A percentile compares a stretch with the other conserved stretches of the same genome.
Conservation (phyloP, 2,113 vertebrate species). For the Apodemus sylvaticus region DNA sequence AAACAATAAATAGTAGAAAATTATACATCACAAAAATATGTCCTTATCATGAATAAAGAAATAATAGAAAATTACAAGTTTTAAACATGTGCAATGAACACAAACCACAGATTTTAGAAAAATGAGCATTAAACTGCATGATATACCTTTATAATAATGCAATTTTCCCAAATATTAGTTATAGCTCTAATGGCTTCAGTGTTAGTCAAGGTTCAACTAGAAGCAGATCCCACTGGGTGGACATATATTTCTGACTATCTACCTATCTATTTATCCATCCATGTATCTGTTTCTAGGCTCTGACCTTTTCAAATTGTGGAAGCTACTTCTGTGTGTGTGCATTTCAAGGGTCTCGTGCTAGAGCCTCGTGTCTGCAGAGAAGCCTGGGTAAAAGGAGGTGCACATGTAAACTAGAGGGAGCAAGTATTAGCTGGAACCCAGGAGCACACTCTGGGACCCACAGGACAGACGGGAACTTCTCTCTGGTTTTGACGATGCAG, state of each 20-base stretch:
- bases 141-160: not conserved
- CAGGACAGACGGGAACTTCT: not conserved
- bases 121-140: not conserved
- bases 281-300: not conserved
- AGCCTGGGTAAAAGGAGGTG: not conserved
- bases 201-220: not conserved
- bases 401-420: not conserved
- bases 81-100: not conserved
- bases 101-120: constrained; percentile 1
- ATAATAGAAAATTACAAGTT: not conserved
- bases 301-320: not conserved
- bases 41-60: constrained; percentile 19
- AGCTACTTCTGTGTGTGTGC: not conserved
- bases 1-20: not conserved
- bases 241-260: not conserved
- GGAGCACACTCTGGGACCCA: not conserved
- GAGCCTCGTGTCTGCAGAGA: not conserved
- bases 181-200: not conserved
- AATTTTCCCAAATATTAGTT: not conserved
- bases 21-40: not conserved
- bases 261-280: not conserved
- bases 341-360: not conserved
- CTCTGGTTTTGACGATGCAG: not conserved
- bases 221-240: not conserved
- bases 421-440: not conserved